Conservation (phyloP, 2,888 invertebrate species). For the Allygus modestus region DNA sequence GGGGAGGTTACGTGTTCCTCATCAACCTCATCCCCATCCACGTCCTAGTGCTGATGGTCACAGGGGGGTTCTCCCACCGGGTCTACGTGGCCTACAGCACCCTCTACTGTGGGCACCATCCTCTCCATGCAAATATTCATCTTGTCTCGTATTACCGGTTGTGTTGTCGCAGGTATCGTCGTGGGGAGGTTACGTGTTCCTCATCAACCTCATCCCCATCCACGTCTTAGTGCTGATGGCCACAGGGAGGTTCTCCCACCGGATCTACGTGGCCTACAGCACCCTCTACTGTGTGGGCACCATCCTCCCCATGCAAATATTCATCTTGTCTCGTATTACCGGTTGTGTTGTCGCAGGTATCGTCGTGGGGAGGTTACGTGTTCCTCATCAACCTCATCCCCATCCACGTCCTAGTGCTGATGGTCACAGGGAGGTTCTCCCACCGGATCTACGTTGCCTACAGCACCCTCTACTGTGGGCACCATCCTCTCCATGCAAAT, state of each 20-base stretch:
- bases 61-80: no score
- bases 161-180: constrained; percentile 86
- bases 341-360: no score
- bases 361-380: no score
- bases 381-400: no score
- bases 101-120: constrained; percentile 74
- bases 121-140: constrained; percentile 79
- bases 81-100: constrained; percentile 72
- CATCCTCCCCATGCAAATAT: constrained; percentile 98
- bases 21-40: no score
- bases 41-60: no score
- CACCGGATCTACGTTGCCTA: constrained; percentile 96
- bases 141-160: no score
- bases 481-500: no score
- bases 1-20: no score
- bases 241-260: constrained; percentile 95
- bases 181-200: constrained; percentile 91
- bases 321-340: no score
- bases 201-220: constrained; percentile 72
- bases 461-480: constrained; percentile 78
- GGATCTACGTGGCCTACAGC: constrained; percentile 96
- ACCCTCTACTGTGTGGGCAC: constrained; percentile 96
- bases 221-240: constrained; percentile 94
- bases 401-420: no score
- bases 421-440: no score